A percentile compares a stretch with the other conserved stretches of the same genome.
These are phyloP conservation scores for Ptilodon capucinus DNA, from an alignment of 2,888 invertebrate genomes.

Conservation along the genomic window DNA sequence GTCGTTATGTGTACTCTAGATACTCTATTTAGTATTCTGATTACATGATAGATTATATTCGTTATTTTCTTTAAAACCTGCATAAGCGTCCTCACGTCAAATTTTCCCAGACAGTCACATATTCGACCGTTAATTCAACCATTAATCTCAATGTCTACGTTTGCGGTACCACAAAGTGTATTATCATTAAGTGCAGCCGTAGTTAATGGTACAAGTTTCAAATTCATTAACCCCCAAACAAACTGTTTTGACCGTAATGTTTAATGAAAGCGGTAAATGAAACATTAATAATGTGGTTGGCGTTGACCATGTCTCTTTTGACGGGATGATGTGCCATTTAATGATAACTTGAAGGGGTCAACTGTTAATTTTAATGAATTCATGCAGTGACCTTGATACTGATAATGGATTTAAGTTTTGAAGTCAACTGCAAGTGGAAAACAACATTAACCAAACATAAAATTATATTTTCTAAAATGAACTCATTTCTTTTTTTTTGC, in stretches of 20 bases:
- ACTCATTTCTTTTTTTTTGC: too few species aligned
- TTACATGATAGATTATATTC: too few species aligned
- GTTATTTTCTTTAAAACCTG: too few species aligned
- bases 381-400: neutral
- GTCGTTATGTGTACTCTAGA: too few species aligned
- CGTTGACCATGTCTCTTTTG: constrained; percentile 46
- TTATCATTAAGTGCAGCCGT: constrained; percentile 60
- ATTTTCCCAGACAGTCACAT: neutral
- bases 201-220: constrained; percentile 69
- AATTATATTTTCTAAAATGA: too few species aligned
- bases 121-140: constrained; percentile 3
- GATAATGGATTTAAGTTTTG: too few species aligned
- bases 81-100: too few species aligned
- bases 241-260: constrained; percentile 63
- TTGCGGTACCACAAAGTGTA: constrained; percentile 39
- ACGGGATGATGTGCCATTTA: constrained; percentile 26
- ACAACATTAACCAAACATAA: too few species aligned
- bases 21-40: too few species aligned
- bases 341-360: neutral
- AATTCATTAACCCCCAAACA: constrained; percentile 65
- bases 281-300: constrained; percentile 63
- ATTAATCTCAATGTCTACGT: constrained; percentile 21
- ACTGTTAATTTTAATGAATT: neutral
- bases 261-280: constrained; percentile 66
- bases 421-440: too few species aligned